Base-by-base conservation (phyloP, 2,113 vertebrate genomes). In the Myiagra hebetior region DNA sequence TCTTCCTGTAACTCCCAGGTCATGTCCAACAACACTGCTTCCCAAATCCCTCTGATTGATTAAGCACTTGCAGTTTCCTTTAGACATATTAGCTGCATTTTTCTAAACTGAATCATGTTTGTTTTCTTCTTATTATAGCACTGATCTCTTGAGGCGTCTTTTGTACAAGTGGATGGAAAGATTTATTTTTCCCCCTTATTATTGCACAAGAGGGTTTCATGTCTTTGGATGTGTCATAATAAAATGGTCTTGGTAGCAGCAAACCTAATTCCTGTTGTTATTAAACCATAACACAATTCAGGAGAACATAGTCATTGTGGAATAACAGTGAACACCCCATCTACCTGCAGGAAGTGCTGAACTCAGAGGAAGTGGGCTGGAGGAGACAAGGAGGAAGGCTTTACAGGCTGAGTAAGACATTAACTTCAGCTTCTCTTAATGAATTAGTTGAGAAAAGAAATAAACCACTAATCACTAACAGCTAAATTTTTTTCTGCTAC, bases 141-240 rank as follows among this genome's bases (percentile, higher is more conserved):
- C 74, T 47, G 73, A 85, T 95, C 94, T 97, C 95, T 85, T 41
- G 81, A 87, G 93, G 65, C 65, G 94, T 89, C 91, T 85, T 95
- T 93, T 91, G 84, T 94, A 72, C 86, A 75, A 95, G 57, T 82
- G 44, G 57, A 92, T 94, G 95, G 94, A 97, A 96, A 95, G 73
- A 94, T 79, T 92, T 82, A 70, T 82, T 74, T 83, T 62, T 22
- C 8, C 8, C 86, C 56, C 31, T 87, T 94, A 85, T 93, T 96
- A 95, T 96, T 95, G 94, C 95, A 92, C 95, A 96, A 97, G 89
- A 95, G 84, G n/a, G 53, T 75, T 94, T 97, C 77, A 56, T 85
- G 91, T 91, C 91, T 96, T 89, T 53, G 65, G 52, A 92, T 85
- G 84, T 94, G 93, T 95, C 94, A 95, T 94, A 92, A 94, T 69